Evolutionary conservation across 2,888 invertebrate genomes (phyloP).

Genomic region (Drosophila seclusa): DNA sequence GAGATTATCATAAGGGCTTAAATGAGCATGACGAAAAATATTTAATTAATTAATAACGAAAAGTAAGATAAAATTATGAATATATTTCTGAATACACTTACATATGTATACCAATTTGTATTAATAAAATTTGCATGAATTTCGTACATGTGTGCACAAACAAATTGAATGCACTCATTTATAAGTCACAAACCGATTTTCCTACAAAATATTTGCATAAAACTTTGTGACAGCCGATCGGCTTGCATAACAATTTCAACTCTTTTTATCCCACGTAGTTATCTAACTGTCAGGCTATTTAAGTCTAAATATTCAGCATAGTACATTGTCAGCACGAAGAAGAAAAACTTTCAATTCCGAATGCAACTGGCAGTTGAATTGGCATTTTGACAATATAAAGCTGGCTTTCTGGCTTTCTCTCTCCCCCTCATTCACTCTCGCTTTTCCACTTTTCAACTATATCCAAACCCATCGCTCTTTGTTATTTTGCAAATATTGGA

Average conservation of each 20-base stretch:
- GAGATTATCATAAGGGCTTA: background rate
- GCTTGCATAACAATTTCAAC: slow-evolving; percentile 18
- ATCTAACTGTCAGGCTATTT: slow-evolving; percentile 22
- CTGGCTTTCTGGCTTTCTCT: background rate
- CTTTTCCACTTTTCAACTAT: background rate
- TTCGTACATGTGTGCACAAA: slow-evolving; percentile 14
- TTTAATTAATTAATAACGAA: background rate
- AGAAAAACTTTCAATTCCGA: slow-evolving; percentile 42
- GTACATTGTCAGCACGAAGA: slow-evolving; percentile 9
- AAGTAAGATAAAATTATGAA: background rate
- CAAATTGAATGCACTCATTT: slow-evolving; percentile 33
- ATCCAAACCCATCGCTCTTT: background rate
- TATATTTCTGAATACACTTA: slow-evolving; percentile 1
- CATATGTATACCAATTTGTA: background rate
- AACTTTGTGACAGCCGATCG: slow-evolving; percentile 31
- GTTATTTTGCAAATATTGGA: background rate
- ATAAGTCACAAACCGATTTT: slow-evolving; percentile 21
- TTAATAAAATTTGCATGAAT: slow-evolving; percentile 3
- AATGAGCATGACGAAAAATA: background rate
- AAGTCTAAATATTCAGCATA: slow-evolving; percentile 28
- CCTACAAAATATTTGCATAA: slow-evolving; percentile 35
- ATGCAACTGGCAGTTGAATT: slow-evolving; percentile 53
- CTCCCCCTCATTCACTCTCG: background rate
- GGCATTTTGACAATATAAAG: slow-evolving; percentile 37
- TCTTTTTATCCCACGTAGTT: background rate